Conservation (phyloP, 2,797 vertebrate genomes). For the Limosa lapponica region DNA sequence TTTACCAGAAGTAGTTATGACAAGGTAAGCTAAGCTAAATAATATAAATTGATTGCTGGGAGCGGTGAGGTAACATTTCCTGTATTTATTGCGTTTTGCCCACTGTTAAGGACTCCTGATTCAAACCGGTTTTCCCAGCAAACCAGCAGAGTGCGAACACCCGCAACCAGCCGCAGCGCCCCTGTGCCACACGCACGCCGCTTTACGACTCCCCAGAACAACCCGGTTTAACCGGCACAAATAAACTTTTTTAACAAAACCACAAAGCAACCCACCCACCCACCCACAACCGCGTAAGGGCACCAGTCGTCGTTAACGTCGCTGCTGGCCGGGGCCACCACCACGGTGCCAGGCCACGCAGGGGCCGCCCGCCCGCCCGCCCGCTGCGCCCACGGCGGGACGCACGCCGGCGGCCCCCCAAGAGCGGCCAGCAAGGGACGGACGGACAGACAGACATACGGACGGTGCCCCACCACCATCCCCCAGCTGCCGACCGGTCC, state of each 20-base stretch:
- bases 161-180: rapidly evolving
- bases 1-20: neutral
- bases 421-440: rapidly evolving
- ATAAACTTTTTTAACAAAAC: no score
- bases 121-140: rapidly evolving
- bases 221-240: neutral
- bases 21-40: neutral
- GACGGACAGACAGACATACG: no score
- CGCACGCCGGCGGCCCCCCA: neutral
- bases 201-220: neutral
- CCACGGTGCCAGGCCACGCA: neutral
- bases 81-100: rapidly evolving
- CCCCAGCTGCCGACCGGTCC: neutral
- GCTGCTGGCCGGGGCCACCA: neutral
- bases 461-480: no score
- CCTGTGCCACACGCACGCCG: rapidly evolving
- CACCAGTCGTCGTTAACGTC: rapidly evolving
- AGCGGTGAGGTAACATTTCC: neutral
- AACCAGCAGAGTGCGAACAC: rapidly evolving
- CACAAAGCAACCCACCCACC: no score
- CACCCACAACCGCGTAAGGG: no score
- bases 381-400: neutral
- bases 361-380: neutral
- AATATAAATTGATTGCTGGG: rapidly evolving
- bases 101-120: no score